A percentile compares a stretch with the other conserved stretches of the same genome.
Evolutionary conservation across 1,140 invertebrate genomes (phyloP).

Genomic region (Phocides pigmalion): DNA sequence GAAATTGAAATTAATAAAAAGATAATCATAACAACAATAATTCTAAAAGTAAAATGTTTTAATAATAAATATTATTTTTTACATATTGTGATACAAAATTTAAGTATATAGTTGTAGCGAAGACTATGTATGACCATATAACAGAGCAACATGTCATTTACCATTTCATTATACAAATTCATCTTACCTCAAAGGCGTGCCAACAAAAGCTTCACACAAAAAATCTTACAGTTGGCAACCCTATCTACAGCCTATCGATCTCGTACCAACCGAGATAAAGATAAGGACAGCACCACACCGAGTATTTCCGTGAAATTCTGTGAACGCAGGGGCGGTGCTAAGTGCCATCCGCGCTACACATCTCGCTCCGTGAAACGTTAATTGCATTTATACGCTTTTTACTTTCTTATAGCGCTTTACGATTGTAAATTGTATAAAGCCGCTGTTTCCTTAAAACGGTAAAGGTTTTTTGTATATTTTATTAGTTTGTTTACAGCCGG

Average conservation of each 20-base stretch:
- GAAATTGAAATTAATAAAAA: no score
- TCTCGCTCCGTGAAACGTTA: conserved; percentile 32
- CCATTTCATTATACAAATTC: no score
- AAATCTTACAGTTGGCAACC: no score
- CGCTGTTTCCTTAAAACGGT: conserved; percentile 46
- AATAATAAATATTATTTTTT: no score
- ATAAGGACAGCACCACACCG: neutral
- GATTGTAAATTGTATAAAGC: conserved; percentile 41
- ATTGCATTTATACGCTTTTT: conserved; percentile 29
- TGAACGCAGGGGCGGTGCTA: neutral
- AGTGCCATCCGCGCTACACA: conserved; percentile 19
- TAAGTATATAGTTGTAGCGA: no score
- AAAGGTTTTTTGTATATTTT: conserved; percentile 47
- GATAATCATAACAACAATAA: no score
- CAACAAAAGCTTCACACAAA: no score
- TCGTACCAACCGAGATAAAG: conserved; percentile 5
- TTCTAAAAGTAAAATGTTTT: no score
- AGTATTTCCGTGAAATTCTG: conserved; percentile 23
- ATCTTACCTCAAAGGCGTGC: no score
- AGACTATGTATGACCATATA: no score
- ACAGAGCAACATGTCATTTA: no score
- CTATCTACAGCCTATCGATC: conserved; percentile 19
- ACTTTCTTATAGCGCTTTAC: conserved; percentile 24
- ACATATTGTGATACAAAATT: no score
- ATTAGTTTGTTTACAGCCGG: conserved; percentile 44